Conservation (phyloP, 2,797 vertebrate species). For the Sebastes vulpes region DNA sequence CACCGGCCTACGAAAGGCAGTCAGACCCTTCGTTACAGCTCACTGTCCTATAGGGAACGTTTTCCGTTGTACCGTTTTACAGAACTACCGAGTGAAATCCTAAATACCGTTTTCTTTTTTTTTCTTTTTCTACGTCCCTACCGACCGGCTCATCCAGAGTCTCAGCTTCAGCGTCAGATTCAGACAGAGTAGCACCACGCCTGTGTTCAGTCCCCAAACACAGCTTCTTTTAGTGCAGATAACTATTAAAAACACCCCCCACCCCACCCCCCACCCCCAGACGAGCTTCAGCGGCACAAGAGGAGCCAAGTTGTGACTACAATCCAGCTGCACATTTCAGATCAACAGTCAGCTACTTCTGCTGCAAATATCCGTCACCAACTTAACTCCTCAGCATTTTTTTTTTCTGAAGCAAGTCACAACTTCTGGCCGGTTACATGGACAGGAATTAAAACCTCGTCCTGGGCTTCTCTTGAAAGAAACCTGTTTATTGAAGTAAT, state of each 20-base stretch:
- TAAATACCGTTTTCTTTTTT: constrained; percentile 21
- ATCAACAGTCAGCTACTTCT: neutral
- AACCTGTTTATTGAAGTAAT: neutral
- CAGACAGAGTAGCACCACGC: constrained; percentile 85
- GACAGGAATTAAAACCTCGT: constrained; percentile 29
- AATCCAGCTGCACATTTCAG: constrained; percentile 4
- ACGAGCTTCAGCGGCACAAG: constrained; percentile 59
- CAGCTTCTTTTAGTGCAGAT: constrained; percentile 88
- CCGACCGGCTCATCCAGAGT: constrained; percentile 35
- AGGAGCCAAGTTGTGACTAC: constrained; percentile 44
- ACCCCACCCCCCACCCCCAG: neutral
- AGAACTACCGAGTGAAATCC: neutral
- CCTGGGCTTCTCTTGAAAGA: neutral
- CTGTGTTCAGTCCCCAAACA: constrained; percentile 80
- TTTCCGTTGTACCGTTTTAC: constrained; percentile 52
- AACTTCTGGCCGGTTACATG: constrained; percentile 22
- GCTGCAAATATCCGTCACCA: neutral
- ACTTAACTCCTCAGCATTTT: constrained; percentile 37
- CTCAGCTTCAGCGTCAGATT: constrained; percentile 68
- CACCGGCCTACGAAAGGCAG: constrained; percentile 56
- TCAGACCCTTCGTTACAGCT: constrained; percentile 18
- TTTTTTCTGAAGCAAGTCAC: constrained; percentile 42
- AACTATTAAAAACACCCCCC: constrained; percentile 49
- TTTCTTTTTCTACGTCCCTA: neutral
- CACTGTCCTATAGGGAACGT: constrained; percentile 7